Percentiles rank a stretch among this genome's conserved stretches.
phyloP scores from a whole-genome alignment of 2,113 vertebrate genomes.

The Campylorhamphus procurvoides region DNA sequence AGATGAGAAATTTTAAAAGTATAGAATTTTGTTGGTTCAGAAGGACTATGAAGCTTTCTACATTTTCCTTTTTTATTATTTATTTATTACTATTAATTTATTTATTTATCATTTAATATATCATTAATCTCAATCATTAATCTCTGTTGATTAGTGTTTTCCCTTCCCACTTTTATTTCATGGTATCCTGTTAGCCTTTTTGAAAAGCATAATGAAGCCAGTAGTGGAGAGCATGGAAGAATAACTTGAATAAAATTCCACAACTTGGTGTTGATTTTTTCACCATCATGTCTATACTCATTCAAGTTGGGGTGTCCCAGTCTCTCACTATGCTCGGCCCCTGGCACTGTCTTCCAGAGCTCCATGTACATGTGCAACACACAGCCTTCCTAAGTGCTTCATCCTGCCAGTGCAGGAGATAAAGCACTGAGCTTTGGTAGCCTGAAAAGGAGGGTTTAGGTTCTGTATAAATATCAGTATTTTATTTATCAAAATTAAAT shows the following conservation, averaged over 20 bases:
- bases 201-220: neutral
- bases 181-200: neutral
- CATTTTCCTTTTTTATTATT: neutral
- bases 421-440: neutral
- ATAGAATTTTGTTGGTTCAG: neutral
- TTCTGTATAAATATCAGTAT: neutral
- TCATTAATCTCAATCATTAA: neutral
- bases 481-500: neutral
- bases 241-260: neutral
- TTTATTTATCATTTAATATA: too few species aligned
- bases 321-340: neutral
- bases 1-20: neutral
- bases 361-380: neutral
- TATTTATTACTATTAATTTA: too few species aligned
- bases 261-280: neutral
- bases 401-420: accelerated
- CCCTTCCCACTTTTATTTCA: neutral
- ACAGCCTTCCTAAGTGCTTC: neutral
- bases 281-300: neutral
- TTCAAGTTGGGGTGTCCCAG: neutral
- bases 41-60: neutral
- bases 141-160: neutral
- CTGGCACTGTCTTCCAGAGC: neutral
- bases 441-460: neutral
- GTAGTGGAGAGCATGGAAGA: neutral